Conservation (phyloP, 2,797 vertebrate genomes). For the Novumbra hubbsi region DNA sequence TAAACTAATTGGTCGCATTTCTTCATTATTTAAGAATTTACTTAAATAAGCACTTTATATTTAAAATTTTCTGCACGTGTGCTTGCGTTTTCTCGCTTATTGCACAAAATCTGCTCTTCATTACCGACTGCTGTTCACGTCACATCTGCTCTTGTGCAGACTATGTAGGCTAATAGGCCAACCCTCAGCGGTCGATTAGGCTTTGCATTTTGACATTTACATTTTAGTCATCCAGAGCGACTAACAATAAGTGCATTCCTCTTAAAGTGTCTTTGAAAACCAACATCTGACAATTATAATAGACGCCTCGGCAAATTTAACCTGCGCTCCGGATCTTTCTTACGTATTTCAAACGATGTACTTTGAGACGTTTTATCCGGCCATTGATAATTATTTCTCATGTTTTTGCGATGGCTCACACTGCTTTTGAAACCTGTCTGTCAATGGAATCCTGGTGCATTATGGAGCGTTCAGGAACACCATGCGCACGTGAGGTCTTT, state of each 20-base stretch:
- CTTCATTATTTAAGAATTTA: neutral
- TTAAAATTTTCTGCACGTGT: no score
- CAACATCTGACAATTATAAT: no score
- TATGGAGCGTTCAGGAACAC: conserved; percentile 45
- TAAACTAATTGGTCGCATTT: neutral
- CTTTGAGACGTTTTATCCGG: neutral
- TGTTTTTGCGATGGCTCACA: neutral
- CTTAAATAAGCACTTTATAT: neutral
- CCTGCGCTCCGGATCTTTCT: neutral
- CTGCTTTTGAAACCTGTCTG: neutral
- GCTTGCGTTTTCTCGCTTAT: no score
- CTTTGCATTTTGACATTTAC: no score
- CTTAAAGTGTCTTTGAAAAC: no score
- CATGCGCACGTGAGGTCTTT: conserved; percentile 2
- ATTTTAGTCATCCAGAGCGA: no score
- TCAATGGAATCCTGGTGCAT: neutral
- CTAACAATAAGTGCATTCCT: no score
- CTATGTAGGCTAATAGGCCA: neutral
- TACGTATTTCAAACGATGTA: neutral
- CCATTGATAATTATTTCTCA: neutral
- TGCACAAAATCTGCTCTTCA: no score
- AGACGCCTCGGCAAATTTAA: no score
- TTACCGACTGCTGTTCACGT: neutral
- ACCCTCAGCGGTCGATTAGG: neutral
- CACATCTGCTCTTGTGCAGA: neutral